These are phyloP conservation scores for Anolis carolinensis DNA, from an alignment of 2,113 vertebrate species.

Conservation along the genomic window DNA sequence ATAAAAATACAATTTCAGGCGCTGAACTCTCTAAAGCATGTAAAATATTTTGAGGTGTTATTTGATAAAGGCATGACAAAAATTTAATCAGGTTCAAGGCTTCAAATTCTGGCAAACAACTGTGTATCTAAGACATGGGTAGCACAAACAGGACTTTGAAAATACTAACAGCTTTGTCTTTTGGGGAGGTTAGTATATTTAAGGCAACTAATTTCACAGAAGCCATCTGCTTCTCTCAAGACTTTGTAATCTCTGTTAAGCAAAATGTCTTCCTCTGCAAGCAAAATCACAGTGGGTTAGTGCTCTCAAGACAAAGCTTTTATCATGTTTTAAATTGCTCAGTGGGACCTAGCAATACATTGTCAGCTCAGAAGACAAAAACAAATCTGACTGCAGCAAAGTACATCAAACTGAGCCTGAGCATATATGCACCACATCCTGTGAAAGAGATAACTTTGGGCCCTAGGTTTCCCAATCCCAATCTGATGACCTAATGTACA, in stretches of 20 bases:
- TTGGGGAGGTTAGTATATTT: neutral
- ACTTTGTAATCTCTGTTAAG: slow-evolving; percentile 24
- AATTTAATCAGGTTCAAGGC: slow-evolving; percentile 2
- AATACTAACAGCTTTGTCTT: neutral
- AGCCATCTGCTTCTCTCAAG: slow-evolving; percentile 15
- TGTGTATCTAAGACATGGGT: slow-evolving; percentile 60
- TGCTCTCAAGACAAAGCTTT: neutral
- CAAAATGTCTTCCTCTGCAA: slow-evolving; percentile 22
- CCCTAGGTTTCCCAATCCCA: slow-evolving; percentile 40
- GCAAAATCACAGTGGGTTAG: neutral
- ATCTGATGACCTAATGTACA: slow-evolving; percentile 46
- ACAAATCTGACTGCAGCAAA: slow-evolving; percentile 43
- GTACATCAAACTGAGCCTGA: slow-evolving; percentile 34
- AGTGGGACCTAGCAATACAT: slow-evolving; percentile 32
- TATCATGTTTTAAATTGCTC: slow-evolving; percentile 27
- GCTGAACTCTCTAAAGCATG: neutral
- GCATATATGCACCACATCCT: slow-evolving; percentile 41
- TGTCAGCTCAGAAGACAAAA: slow-evolving; percentile 51
- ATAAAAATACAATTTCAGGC: slow-evolving; percentile 25
- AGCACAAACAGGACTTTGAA: slow-evolving; percentile 40
- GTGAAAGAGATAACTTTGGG: slow-evolving; percentile 45
- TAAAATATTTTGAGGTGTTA: slow-evolving; percentile 12
- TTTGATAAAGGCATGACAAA: slow-evolving; percentile 9
- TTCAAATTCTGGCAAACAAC: slow-evolving; percentile 42
- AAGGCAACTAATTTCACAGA: neutral